Conservation (phyloP, 2,797 vertebrate species). For the Serranus cabrilla region DNA sequence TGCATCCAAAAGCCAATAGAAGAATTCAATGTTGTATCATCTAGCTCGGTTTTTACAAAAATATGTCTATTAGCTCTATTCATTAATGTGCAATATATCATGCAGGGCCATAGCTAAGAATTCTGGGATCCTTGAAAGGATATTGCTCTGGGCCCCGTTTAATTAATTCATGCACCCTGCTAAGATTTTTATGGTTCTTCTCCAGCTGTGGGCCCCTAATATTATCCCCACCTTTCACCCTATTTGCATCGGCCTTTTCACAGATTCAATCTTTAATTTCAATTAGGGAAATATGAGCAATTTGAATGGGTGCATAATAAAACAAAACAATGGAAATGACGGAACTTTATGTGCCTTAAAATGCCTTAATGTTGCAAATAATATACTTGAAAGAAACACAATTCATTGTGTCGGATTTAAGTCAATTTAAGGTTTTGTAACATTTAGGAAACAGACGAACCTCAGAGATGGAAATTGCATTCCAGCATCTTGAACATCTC, state of each 20-base stretch:
- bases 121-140: constrained; percentile 69
- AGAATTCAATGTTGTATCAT: constrained; percentile 30
- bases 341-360: neutral
- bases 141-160: constrained; percentile 75
- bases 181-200: constrained; percentile 74
- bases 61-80: constrained; percentile 71
- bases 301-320: constrained; percentile 39
- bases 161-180: constrained; percentile 81
- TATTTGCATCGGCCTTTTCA: constrained; percentile 54
- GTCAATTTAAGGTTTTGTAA: constrained; percentile 1
- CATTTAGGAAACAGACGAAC: constrained; percentile 12
- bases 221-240: constrained; percentile 66
- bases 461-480: constrained; percentile 5
- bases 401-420: neutral
- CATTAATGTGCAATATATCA: constrained; percentile 75
- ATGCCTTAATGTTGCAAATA: neutral
- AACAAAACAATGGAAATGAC: constrained; percentile 24
- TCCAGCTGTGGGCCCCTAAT: constrained; percentile 70
- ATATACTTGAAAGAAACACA: neutral
- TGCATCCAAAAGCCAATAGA: constrained; percentile 12
- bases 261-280: constrained; percentile 62
- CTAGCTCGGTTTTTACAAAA: constrained; percentile 50
- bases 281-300: constrained; percentile 56
- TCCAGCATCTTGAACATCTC: constrained; percentile 36
- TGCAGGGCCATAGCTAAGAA: constrained; percentile 61